Percentiles rank a stretch among this genome's conserved stretches.
Conservation (phyloP, 2,797 vertebrate species). For the Nannoperca obscura region DNA sequence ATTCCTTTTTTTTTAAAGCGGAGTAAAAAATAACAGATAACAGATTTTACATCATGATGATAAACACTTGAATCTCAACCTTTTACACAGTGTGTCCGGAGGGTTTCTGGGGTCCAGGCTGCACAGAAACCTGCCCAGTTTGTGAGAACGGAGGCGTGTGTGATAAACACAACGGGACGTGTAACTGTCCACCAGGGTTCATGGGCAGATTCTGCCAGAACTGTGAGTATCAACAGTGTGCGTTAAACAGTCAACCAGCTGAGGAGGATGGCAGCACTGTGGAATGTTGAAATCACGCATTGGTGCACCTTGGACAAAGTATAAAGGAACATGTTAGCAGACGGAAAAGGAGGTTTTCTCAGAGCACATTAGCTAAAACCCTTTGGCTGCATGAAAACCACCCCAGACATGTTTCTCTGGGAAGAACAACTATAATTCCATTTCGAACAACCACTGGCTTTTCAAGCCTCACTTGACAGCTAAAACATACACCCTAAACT, state of each 20-base stretch:
- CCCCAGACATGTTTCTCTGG: conserved; percentile 37
- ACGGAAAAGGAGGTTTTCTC: conserved; percentile 32
- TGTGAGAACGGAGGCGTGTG: conserved; percentile 90
- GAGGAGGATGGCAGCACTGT: conserved; percentile 15
- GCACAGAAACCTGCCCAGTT: conserved; percentile 86
- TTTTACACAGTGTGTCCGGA: conserved; percentile 86
- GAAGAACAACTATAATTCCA: conserved; percentile 38
- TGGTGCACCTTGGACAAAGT: conserved; percentile 45
- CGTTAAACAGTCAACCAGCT: conserved; percentile 34
- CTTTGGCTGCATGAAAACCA: conserved; percentile 21
- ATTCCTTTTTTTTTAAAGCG: background rate
- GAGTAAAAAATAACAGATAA: background rate
- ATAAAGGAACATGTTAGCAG: conserved; percentile 35
- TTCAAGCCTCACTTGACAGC: conserved; percentile 4
- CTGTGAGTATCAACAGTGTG: conserved; percentile 82
- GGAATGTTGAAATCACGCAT: conserved; percentile 26
- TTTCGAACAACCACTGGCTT: conserved; percentile 32
- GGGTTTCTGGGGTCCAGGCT: conserved; percentile 91
- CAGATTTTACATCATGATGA: background rate
- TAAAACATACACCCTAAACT: conserved; percentile 19
- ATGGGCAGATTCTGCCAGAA: conserved; percentile 88
- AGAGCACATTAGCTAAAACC: conserved; percentile 19
- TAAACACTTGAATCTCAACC: background rate
- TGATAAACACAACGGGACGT: conserved; percentile 86
- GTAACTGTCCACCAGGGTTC: conserved; percentile 88